Percentiles rank a stretch among this genome's conserved stretches.
phyloP scores from a whole-genome alignment of 1,140 invertebrate genomes.

The Solenopsis invicta region DNA sequence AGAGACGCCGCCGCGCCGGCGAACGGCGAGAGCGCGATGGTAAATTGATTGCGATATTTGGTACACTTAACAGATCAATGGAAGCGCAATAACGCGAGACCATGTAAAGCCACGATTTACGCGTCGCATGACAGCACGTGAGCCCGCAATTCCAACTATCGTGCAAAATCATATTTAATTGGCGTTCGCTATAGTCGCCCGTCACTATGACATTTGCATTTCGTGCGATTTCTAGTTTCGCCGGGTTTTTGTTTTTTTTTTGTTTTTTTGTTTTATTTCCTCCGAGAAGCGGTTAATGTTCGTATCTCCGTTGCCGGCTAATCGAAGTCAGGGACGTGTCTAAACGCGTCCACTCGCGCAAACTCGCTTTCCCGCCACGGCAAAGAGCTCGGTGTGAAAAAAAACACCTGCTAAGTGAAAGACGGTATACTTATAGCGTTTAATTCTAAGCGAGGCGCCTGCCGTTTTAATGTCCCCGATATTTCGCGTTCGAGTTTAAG shows the following conservation, averaged over 20 bases:
- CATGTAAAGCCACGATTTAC: constrained; percentile 28
- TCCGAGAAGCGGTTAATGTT: not conserved
- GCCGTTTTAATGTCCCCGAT: not conserved
- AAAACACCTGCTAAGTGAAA: not conserved
- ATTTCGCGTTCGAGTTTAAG: not conserved
- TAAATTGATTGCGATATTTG: constrained; percentile 46
- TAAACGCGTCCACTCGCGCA: constrained; percentile 7
- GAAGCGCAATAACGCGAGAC: constrained; percentile 3
- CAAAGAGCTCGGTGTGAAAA: not conserved
- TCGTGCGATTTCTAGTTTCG: not conserved
- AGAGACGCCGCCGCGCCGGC: no score
- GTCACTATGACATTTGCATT: constrained; percentile 25
- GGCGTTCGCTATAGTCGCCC: constrained; percentile 24
- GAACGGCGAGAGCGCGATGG: constrained; percentile 21
- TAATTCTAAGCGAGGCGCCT: not conserved
- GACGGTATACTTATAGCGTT: not conserved
- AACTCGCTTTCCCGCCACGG: constrained; percentile 32
- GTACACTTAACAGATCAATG: constrained; percentile 28
- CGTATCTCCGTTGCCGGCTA: constrained; percentile 26
- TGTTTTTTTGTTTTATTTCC: constrained; percentile 1
- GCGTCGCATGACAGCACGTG: constrained; percentile 24
- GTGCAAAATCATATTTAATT: constrained; percentile 48
- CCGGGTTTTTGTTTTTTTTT: not conserved
- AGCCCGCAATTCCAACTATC: constrained; percentile 28
- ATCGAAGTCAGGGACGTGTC: constrained; percentile 58